Evolutionary conservation across 2,888 invertebrate genomes (phyloP), one percentile per base, ranked within the genome.

Genomic region (Leptodirus hochenwartii): DNA sequence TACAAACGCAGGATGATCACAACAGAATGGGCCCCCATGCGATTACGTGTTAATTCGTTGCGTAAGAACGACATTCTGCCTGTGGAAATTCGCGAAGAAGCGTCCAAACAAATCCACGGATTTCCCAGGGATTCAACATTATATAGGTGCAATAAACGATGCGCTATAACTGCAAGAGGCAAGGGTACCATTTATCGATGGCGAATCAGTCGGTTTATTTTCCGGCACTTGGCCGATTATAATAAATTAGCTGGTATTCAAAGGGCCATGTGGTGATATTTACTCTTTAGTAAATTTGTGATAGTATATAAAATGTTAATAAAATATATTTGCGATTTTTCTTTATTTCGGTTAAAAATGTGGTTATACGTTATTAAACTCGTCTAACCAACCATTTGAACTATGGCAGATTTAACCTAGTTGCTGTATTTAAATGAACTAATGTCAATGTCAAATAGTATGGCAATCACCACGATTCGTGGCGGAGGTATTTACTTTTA

Each of bases 191-290:
- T 88, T 0, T 52, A 60, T 27, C 69, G 76, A 31, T 96, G 84
- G 76, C 68, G 90, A 29, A 50, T 96, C 34, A 90, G 91, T 46
- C 67, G 95, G 46, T 82, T 93, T 38, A 70, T 87, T 4, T 98
- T 84, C 66, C 69, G 95, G 36, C 69, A 84, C 47, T 60, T 90
- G 36, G 90, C 87, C 0, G 96, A 98, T 61, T 80, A 93, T 54
- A 95, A 93, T 54, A 78, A 84, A 54, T 53, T 96, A 22, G 68
- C 82, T 11, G 95, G 95, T 22, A 74, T 93, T 0, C 88, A 88
- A 51, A 65, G 93, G 50, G 88, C 93, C n/a, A 78, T 81, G 65
- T 96, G 95, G 93, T 78, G n/a, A n/a, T n/a, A n/a, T n/a, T n/a
- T n/a, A 66, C 35, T 20, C 14, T 8, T 14, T 17, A n/a, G 25